These are phyloP conservation scores for Saccopteryx bilineata DNA, from an alignment of 2,113 vertebrate genomes.

Conservation along the genomic window DNA sequence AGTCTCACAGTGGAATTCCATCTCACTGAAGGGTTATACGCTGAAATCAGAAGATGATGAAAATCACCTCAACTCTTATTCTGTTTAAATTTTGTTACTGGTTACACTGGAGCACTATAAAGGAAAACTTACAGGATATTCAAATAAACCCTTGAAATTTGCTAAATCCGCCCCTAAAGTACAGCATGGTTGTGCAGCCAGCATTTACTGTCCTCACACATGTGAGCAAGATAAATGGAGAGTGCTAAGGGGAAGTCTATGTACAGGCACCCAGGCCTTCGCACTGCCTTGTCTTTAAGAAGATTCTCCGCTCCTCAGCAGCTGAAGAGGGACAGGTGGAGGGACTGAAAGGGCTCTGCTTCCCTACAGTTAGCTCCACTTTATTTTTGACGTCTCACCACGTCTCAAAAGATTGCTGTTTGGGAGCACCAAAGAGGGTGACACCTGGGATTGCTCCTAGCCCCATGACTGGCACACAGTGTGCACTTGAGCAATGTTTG, in stretches of 20 bases:
- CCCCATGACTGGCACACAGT: neutral
- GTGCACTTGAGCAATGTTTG: neutral
- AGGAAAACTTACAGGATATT: neutral
- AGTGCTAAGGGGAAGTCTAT: no score
- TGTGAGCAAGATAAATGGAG: neutral
- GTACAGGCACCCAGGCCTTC: neutral
- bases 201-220: neutral
- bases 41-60: neutral
- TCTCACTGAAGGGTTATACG: neutral
- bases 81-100: neutral
- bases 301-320: neutral
- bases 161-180: neutral
- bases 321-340: neutral
- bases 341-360: neutral
- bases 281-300: neutral
- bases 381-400: neutral
- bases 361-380: neutral
- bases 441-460: neutral
- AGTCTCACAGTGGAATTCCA: neutral
- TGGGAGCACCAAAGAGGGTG: neutral
- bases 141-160: neutral
- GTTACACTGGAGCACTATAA: neutral
- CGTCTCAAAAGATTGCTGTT: neutral
- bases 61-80: neutral
- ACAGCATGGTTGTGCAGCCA: neutral